Conservation (phyloP, 2,888 invertebrate species). For the Aquatica leii region DNA sequence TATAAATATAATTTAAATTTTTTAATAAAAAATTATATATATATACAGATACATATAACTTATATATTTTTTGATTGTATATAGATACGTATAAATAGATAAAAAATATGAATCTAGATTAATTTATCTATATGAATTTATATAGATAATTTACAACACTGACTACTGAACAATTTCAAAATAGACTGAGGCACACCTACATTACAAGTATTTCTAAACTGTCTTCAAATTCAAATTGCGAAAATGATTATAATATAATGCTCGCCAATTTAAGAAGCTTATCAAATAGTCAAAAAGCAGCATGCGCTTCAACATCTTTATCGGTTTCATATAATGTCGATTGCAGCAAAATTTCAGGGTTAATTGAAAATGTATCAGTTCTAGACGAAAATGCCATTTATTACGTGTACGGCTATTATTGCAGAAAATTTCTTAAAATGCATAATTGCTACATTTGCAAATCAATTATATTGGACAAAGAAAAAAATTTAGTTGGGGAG, state of each 20-base stretch:
- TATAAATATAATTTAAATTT: no score
- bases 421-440: neutral
- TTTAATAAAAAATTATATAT: no score
- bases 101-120: no score
- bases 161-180: conserved; percentile 3
- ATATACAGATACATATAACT: no score
- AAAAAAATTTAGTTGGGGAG: neutral
- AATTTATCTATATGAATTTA: no score
- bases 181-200: conserved; percentile 7
- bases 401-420: neutral
- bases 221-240: conserved; percentile 8
- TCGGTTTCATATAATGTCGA: neutral
- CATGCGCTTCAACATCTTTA: neutral
- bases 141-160: no score
- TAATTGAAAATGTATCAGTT: neutral
- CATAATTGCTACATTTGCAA: neutral
- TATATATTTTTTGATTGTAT: no score
- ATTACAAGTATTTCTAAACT: neutral
- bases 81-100: no score
- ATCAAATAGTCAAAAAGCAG: neutral
- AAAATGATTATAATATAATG: conserved; percentile 6
- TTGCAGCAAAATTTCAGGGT: neutral
- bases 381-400: conserved; percentile 3
- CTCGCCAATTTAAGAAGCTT: neutral
- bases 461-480: neutral